Conservation (phyloP, 2,113 vertebrate genomes). For the Otocyon megalotis region DNA sequence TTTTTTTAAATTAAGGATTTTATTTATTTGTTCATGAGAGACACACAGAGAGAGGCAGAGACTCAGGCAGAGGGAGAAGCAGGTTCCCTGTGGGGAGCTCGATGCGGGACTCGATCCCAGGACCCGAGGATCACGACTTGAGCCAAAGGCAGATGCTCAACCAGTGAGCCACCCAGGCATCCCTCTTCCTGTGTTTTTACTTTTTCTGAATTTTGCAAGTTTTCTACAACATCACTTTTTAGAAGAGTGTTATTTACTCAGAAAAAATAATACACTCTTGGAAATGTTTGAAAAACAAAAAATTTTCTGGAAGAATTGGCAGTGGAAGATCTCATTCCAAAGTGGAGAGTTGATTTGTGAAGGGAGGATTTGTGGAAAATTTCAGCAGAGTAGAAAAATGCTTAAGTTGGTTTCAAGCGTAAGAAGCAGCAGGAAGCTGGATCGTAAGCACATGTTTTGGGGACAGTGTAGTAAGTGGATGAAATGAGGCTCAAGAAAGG, state of each 20-base stretch:
- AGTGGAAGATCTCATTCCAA: not conserved
- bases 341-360: not conserved
- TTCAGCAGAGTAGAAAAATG: constrained; percentile 20
- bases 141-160: too few species aligned
- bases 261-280: not conserved
- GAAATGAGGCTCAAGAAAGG: not conserved
- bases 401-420: not conserved
- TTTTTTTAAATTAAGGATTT: too few species aligned
- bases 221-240: not conserved
- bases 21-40: too few species aligned
- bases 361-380: not conserved
- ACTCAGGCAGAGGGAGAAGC: too few species aligned
- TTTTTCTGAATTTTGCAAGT: constrained; percentile 35
- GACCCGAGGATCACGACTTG: too few species aligned
- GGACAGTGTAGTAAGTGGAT: not conserved
- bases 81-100: too few species aligned
- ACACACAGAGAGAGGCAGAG: too few species aligned
- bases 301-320: not conserved
- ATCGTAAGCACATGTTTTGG: not conserved
- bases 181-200: not conserved
- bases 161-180: too few species aligned
- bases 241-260: not conserved
- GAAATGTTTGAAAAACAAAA: constrained; percentile 3
- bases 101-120: too few species aligned
- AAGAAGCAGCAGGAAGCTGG: constrained; percentile 4